Evolutionary conservation across 2,113 vertebrate species (phyloP).

Genomic region (Martes martes): DNA sequence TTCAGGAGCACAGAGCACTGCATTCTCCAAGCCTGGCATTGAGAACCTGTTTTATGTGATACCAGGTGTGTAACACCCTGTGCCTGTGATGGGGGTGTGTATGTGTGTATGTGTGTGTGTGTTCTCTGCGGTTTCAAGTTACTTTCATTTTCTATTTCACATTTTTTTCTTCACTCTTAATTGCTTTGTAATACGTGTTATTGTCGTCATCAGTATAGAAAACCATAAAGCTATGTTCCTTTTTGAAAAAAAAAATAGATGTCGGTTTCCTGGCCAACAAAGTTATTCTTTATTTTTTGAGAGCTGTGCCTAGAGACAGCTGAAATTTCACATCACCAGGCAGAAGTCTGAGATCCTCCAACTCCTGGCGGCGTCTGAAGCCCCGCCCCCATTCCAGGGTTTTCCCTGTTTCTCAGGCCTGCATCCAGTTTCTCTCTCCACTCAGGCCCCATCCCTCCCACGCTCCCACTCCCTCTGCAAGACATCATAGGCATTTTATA

Average conservation of each 20-base stretch:
- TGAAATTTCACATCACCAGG: not conserved
- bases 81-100: too few species aligned
- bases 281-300: slow-evolving; percentile 16
- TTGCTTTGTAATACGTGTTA: not conserved
- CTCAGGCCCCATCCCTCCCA: not conserved
- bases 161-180: not conserved
- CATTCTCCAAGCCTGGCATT: not conserved
- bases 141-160: not conserved
- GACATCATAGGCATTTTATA: not conserved
- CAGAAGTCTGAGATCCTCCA: not conserved
- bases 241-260: slow-evolving; percentile 21
- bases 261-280: not conserved
- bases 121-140: not conserved
- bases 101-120: rapidly evolving
- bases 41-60: not conserved
- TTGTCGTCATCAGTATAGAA: not conserved
- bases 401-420: not conserved
- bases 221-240: not conserved
- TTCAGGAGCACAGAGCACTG: not conserved
- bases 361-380: not conserved
- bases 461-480: too few species aligned
- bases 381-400: not conserved
- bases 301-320: not conserved
- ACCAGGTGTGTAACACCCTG: not conserved
- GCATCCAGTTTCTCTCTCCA: not conserved